These are phyloP conservation scores for Cheilosia soror DNA, from an alignment of 2,888 invertebrate genomes.

Conservation along the genomic window DNA sequence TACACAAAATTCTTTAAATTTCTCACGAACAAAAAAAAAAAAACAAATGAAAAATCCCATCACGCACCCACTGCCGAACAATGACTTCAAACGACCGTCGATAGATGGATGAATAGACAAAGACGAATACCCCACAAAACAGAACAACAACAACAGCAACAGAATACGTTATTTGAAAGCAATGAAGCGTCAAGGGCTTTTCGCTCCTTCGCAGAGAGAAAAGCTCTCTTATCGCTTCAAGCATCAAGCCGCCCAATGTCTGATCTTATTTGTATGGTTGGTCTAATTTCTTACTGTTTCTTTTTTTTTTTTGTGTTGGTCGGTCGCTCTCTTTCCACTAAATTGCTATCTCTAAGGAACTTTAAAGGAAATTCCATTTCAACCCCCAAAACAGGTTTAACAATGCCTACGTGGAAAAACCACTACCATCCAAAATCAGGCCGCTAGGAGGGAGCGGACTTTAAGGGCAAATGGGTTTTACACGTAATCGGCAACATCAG, in stretches of 20 bases:
- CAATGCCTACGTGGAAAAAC: slow-evolving; percentile 25
- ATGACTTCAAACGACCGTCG: slow-evolving; percentile 72
- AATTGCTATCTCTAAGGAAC: slow-evolving; percentile 54
- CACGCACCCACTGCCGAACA: slow-evolving; percentile 64
- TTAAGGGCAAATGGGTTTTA: slow-evolving; percentile 56
- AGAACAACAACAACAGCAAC: slow-evolving; percentile 3
- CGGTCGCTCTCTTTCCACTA: neutral
- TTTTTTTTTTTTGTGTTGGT: neutral
- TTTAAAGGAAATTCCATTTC: slow-evolving; percentile 61
- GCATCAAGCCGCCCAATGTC: slow-evolving; percentile 1
- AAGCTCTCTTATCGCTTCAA: slow-evolving; percentile 56
- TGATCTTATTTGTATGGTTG: slow-evolving; percentile 58
- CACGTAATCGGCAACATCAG: slow-evolving; percentile 64
- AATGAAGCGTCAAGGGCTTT: slow-evolving; percentile 72
- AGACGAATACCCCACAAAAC: slow-evolving; percentile 34
- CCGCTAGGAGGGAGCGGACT: neutral
- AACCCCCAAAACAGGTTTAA: slow-evolving; percentile 35
- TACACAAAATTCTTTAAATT: slow-evolving; percentile 65
- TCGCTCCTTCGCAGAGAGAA: slow-evolving; percentile 55
- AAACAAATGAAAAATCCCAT: slow-evolving; percentile 17
- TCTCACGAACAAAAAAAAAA: neutral
- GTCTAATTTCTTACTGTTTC: slow-evolving; percentile 36
- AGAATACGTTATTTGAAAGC: slow-evolving; percentile 64
- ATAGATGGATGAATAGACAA: slow-evolving; percentile 71
- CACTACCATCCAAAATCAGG: slow-evolving; percentile 12